phyloP scores from a whole-genome alignment of 2,797 vertebrate species.

The Silurus aristotelis region DNA sequence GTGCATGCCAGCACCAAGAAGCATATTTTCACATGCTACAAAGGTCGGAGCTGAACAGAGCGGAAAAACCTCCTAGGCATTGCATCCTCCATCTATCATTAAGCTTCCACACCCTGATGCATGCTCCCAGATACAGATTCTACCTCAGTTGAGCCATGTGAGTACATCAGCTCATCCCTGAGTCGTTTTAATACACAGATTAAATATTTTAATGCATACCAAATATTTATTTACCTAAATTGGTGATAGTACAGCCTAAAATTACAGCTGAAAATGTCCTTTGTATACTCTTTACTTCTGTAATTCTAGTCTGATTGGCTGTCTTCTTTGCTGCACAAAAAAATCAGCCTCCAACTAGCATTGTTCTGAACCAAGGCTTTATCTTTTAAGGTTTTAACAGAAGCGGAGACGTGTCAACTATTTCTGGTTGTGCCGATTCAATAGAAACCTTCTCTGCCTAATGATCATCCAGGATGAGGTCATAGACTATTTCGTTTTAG shows the following conservation, averaged over 20 bases:
- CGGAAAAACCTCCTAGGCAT: neutral
- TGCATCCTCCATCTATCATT: neutral
- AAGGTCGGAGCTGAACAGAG: neutral
- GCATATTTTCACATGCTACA: neutral
- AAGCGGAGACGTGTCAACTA: neutral
- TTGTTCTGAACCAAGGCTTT: neutral
- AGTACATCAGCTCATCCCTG: neutral
- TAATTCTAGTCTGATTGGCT: neutral
- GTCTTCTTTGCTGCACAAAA: neutral
- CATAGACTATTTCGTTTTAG: slow-evolving; percentile 35
- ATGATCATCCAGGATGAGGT: slow-evolving; percentile 13
- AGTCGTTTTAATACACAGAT: neutral
- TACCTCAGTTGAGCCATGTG: neutral
- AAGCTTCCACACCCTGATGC: neutral
- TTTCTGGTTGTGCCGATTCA: too few relatives aligned
- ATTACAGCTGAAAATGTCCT: neutral
- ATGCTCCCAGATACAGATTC: neutral
- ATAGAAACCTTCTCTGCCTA: slow-evolving; percentile 19
- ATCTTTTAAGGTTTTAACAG: neutral
- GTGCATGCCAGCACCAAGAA: neutral
- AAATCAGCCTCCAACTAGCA: neutral
- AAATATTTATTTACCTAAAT: neutral
- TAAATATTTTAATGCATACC: neutral
- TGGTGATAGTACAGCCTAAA: neutral
- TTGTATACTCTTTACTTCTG: neutral